Evolutionary conservation across 2,888 invertebrate genomes (phyloP).

Genomic region (Pristionchus exspectatus): DNA sequence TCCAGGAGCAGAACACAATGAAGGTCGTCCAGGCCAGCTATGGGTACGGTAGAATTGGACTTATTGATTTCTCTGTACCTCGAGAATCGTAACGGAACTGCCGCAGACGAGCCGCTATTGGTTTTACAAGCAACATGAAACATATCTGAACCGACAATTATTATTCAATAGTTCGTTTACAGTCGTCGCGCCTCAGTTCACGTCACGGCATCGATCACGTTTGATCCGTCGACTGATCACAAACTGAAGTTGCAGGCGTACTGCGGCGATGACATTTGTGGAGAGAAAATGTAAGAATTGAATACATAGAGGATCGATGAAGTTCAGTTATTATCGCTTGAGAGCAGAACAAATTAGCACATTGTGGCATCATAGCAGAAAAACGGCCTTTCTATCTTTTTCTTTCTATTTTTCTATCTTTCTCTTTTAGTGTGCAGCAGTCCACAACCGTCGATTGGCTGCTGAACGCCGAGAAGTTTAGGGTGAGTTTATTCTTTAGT

Average conservation of each 20-base stretch:
- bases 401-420: neutral
- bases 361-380: too few relatives aligned
- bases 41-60: neutral
- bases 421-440: neutral
- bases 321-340: too few relatives aligned
- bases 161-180: neutral
- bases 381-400: too few relatives aligned
- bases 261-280: constrained; percentile 31
- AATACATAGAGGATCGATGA: too few relatives aligned
- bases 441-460: neutral
- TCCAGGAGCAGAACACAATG: constrained; percentile 50
- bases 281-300: neutral
- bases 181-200: neutral
- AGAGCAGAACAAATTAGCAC: too few relatives aligned
- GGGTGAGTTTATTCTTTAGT: neutral
- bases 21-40: constrained; percentile 38
- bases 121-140: neutral
- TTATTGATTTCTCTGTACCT: neutral
- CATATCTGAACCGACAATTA: neutral
- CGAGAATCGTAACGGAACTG: neutral
- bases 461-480: constrained; percentile 26
- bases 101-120: neutral
- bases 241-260: constrained; percentile 30
- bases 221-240: constrained; percentile 15
- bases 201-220: constrained; percentile 11